Percentiles rank a stretch among this genome's conserved stretches.
Conservation (phyloP, 2,888 invertebrate genomes). For the Agriopis aurantiaria region DNA sequence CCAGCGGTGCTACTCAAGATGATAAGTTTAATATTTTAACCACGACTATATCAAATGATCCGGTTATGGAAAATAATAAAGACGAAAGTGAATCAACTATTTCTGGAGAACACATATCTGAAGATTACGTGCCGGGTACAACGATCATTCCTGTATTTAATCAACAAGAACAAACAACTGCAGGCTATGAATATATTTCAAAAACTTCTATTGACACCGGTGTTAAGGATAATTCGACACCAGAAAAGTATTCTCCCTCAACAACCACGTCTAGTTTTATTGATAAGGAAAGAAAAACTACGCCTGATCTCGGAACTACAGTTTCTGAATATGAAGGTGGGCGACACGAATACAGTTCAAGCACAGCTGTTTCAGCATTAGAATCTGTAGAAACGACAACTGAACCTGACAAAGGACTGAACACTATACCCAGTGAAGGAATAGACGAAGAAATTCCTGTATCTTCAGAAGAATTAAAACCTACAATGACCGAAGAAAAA, state of each 20-base stretch:
- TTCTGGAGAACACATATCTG: constrained; percentile 12
- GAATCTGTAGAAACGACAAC: constrained; percentile 25
- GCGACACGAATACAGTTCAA: neutral
- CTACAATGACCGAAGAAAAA: constrained; percentile 40
- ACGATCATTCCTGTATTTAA: constrained; percentile 27
- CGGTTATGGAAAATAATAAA: constrained; percentile 14
- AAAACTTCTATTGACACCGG: constrained; percentile 1
- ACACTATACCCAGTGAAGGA: constrained; percentile 63
- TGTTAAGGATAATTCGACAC: constrained; percentile 20
- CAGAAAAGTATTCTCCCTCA: constrained; percentile 19
- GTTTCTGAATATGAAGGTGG: constrained; percentile 11
- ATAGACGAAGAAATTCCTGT: constrained; percentile 54
- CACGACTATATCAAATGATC: constrained; percentile 25
- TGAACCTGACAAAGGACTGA: constrained; percentile 65
- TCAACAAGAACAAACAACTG: constrained; percentile 18
- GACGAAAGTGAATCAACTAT: constrained; percentile 10
- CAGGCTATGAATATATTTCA: constrained; percentile 13
- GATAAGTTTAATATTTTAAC: constrained; percentile 16
- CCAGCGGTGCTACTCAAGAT: constrained; percentile 27
- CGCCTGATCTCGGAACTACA: constrained; percentile 20
- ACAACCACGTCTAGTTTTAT: constrained; percentile 21
- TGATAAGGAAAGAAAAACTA: constrained; percentile 49
- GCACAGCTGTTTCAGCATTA: constrained; percentile 44
- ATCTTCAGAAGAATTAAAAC: constrained; percentile 43
- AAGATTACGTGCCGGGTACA: constrained; percentile 12